These are phyloP conservation scores for Bolinopsis microptera DNA, from an alignment of 37 sponge, comb jelly and placozoan species.

Conservation along the genomic window DNA sequence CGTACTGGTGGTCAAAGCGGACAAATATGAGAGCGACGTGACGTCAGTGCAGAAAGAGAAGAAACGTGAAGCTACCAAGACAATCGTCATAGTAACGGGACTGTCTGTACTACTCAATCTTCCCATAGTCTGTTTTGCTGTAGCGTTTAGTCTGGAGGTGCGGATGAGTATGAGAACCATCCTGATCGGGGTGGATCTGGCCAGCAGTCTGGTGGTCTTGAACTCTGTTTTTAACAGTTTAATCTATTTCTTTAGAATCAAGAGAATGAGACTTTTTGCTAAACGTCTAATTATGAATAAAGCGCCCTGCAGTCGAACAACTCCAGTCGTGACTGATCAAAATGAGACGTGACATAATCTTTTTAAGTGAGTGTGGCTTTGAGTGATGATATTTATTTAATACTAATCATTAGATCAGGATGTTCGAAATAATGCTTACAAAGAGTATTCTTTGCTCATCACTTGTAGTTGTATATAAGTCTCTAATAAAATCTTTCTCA, in stretches of 20 bases:
- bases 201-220: not conserved
- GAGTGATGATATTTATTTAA: no score
- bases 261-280: not conserved
- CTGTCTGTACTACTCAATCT: not conserved
- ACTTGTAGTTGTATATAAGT: no score
- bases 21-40: not conserved
- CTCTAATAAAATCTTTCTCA: no score
- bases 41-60: not conserved
- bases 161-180: not conserved
- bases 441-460: no score
- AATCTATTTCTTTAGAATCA: not conserved
- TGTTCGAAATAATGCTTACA: no score
- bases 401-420: no score
- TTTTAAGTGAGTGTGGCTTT: no score
- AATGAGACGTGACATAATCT: no score
- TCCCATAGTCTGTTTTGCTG: not conserved
- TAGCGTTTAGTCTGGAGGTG: not conserved
- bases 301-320: no score
- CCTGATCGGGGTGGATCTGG: not conserved
- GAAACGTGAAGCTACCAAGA: slow-evolving; percentile 1
- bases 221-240: slow-evolving; percentile 30
- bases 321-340: no score
- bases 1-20: not conserved
- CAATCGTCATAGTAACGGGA: not conserved
- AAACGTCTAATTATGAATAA: not conserved